These are phyloP conservation scores for Etheostoma spectabile DNA, from an alignment of 2,113 vertebrate genomes.

Conservation along the genomic window DNA sequence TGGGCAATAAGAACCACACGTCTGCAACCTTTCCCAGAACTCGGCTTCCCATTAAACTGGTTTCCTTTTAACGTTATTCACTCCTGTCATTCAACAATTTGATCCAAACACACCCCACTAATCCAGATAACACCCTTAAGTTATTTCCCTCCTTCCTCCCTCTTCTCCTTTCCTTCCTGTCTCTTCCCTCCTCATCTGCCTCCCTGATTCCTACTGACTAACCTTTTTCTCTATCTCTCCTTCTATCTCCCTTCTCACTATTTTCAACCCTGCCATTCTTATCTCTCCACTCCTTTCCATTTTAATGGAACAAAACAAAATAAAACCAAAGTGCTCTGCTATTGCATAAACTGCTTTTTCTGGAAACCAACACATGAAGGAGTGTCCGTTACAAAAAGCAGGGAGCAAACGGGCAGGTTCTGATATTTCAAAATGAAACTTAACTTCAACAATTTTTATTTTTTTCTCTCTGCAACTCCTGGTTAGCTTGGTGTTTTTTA, in stretches of 20 bases:
- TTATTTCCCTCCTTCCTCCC: slow-evolving; percentile 19
- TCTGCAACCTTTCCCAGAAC: background rate
- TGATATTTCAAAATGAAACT: background rate
- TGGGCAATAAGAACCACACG: background rate
- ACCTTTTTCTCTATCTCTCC: background rate
- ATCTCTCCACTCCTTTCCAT: background rate
- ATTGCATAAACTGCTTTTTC: background rate
- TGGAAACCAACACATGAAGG: background rate
- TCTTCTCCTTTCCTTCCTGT: slow-evolving; percentile 28
- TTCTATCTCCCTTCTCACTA: background rate
- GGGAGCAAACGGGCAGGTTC: background rate
- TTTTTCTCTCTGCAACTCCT: background rate
- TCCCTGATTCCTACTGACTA: background rate
- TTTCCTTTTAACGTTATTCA: background rate
- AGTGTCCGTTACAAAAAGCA: background rate
- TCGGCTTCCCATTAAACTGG: background rate
- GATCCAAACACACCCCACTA: background rate
- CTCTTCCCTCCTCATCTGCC: slow-evolving; percentile 5
- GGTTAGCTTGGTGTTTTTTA: too few relatives aligned
- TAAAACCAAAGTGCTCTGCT: background rate
- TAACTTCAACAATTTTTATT: background rate
- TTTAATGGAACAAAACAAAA: background rate
- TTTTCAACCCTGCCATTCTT: background rate
- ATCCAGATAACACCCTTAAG: background rate
- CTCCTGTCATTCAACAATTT: slow-evolving; percentile 28